Conservation (phyloP, 2,797 vertebrate genomes). For the Enteromius paludinosus region DNA sequence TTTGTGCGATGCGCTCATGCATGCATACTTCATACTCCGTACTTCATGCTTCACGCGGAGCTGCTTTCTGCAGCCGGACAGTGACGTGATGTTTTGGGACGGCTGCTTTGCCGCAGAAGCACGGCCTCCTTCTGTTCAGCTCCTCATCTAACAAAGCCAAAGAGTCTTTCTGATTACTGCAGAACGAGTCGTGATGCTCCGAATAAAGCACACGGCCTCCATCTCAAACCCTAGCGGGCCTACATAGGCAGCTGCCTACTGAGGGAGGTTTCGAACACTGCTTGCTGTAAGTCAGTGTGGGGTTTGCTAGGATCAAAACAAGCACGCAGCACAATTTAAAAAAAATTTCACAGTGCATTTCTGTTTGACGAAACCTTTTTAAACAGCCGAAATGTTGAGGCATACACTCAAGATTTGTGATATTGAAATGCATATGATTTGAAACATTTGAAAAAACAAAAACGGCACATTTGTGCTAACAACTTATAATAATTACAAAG, state of each 20-base stretch:
- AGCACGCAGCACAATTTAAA: no score
- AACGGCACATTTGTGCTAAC: background rate
- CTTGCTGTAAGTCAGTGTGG: background rate
- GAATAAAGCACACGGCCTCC: background rate
- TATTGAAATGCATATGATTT: background rate
- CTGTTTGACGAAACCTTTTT: background rate
- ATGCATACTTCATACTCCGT: background rate
- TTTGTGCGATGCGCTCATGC: background rate
- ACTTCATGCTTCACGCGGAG: conserved; percentile 21
- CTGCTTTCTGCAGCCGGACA: background rate
- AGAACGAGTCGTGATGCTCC: background rate
- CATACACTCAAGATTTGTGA: background rate
- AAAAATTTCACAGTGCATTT: background rate
- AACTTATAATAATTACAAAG: background rate
- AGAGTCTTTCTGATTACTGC: conserved; percentile 50
- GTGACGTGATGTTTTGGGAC: conserved; percentile 53
- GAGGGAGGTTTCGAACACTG: background rate
- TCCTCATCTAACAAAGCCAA: conserved; percentile 49
- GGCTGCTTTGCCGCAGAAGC: conserved; percentile 38
- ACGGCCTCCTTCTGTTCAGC: conserved; percentile 41
- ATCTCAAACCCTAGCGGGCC: background rate
- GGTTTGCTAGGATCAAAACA: background rate
- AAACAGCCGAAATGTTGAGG: background rate
- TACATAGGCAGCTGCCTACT: background rate
- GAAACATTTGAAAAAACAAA: background rate